Conservation (phyloP, 2,113 vertebrate genomes). For the Cottus gobio region DNA sequence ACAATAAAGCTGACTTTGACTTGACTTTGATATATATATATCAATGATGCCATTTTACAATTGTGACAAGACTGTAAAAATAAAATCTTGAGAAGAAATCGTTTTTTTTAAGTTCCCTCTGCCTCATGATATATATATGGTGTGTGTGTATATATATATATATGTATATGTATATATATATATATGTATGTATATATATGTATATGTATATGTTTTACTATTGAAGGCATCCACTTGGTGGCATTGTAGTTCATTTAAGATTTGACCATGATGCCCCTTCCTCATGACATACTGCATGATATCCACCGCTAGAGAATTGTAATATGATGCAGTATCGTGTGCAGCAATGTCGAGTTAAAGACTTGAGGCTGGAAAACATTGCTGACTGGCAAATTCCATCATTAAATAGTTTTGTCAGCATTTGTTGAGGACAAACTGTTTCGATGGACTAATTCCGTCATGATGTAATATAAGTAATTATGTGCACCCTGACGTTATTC, state of each 20-base stretch:
- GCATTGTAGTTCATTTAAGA: constrained; percentile 35
- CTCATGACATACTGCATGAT: constrained; percentile 29
- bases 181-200: no score
- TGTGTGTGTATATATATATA: no score
- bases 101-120: no score
- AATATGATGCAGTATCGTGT: constrained; percentile 20
- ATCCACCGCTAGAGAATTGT: constrained; percentile 1
- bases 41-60: constrained; percentile 32
- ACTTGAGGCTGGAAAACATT: background rate
- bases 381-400: background rate
- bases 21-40: no score
- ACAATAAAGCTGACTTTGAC: no score
- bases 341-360: background rate
- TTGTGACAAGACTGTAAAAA: constrained; percentile 26
- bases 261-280: constrained; percentile 55
- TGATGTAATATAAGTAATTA: background rate
- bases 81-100: constrained; percentile 42
- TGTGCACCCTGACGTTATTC: background rate
- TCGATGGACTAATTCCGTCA: background rate
- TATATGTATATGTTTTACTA: no score
- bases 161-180: no score
- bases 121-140: no score
- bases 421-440: background rate
- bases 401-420: background rate
- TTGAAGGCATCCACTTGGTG: constrained; percentile 42